Evolutionary conservation across 2,888 invertebrate genomes (phyloP).

Genomic region (Rhogogaster chlorosoma): DNA sequence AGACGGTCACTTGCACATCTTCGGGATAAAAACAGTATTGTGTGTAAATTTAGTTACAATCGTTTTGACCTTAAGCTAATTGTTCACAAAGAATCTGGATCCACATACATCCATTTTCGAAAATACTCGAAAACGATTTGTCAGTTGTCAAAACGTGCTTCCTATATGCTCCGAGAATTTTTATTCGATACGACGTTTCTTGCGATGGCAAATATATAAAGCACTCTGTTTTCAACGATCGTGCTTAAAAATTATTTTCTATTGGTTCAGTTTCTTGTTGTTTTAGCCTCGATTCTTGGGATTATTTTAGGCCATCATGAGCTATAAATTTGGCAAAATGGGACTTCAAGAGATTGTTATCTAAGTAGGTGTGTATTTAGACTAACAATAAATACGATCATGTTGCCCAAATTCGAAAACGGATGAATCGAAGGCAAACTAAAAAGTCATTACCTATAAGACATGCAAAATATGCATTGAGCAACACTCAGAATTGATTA

Average conservation of each 20-base stretch:
- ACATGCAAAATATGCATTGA: too few species aligned
- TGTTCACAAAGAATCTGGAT: not conserved
- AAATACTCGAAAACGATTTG: not conserved
- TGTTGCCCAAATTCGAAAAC: too few species aligned
- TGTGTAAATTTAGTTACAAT: not conserved
- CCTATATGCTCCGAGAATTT: not conserved
- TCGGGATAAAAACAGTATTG: not conserved
- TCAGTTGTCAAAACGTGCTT: not conserved
- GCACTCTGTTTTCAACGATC: not conserved
- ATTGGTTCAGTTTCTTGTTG: too few species aligned
- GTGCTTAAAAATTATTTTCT: not conserved
- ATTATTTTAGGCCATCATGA: too few species aligned
- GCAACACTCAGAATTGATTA: too few species aligned
- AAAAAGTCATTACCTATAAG: too few species aligned
- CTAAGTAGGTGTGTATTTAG: too few species aligned
- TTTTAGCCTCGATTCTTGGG: too few species aligned
- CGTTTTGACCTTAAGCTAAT: not conserved
- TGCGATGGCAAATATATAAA: not conserved
- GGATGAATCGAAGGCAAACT: too few species aligned
- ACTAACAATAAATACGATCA: too few species aligned
- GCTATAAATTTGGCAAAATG: too few species aligned
- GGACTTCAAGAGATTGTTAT: too few species aligned
- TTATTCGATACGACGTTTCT: not conserved
- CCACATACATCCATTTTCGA: not conserved
- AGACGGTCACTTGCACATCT: not conserved